A percentile compares a stretch with the other conserved stretches of the same genome.
phyloP scores from a whole-genome alignment of 2,888 invertebrate species.

The Lomographa bimaculata region DNA sequence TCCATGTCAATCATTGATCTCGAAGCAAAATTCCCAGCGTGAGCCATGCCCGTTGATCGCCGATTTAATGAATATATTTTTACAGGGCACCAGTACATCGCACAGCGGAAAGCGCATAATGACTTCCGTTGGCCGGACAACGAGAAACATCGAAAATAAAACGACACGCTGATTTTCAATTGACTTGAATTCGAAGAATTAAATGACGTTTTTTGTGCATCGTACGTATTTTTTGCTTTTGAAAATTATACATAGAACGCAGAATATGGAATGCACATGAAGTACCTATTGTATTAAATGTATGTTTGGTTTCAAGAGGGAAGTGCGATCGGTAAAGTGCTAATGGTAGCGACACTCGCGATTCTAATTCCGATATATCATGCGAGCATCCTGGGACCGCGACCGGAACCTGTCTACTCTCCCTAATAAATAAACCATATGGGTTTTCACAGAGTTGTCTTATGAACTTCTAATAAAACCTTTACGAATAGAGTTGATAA shows the following conservation, averaged over 20 bases:
- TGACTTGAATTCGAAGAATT: constrained; percentile 36
- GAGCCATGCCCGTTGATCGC: constrained; percentile 56
- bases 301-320: too few species aligned
- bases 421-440: constrained; percentile 61
- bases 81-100: constrained; percentile 66
- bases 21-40: constrained; percentile 48
- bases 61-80: constrained; percentile 79
- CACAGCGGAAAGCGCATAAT: constrained; percentile 79
- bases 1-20: constrained; percentile 47
- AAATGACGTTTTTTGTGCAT: constrained; percentile 23
- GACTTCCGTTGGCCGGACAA: constrained; percentile 71
- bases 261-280: not conserved
- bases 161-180: constrained; percentile 43
- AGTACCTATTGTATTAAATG: too few species aligned
- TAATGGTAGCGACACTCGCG: constrained; percentile 61
- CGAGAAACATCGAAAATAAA: constrained; percentile 73
- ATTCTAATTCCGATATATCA: constrained; percentile 75
- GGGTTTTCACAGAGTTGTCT: constrained; percentile 31
- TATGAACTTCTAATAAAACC: constrained; percentile 38
- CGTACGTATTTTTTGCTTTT: not conserved
- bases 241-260: too few species aligned
- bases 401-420: constrained; percentile 60
- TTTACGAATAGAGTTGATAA: not conserved
- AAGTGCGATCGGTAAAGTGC: constrained; percentile 61
- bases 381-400: constrained; percentile 64